Percentiles rank a stretch among this genome's conserved stretches.
phyloP scores from a whole-genome alignment of 1,140 invertebrate genomes.

The Bombus cullumanus region DNA sequence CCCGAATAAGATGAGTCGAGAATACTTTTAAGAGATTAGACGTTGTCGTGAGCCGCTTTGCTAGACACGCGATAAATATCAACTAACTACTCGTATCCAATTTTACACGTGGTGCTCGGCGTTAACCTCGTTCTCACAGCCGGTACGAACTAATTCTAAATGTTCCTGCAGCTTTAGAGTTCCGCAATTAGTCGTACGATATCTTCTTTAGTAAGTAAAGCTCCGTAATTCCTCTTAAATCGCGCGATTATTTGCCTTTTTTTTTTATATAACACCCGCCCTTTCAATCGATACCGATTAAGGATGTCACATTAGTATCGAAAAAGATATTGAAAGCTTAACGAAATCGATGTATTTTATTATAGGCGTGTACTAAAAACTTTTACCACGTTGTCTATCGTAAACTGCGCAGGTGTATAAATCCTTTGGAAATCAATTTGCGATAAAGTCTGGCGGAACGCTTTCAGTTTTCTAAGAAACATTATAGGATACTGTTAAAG shows the following conservation, averaged over 20 bases:
- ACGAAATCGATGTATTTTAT: not conserved
- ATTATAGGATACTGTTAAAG: not conserved
- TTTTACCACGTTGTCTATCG: not conserved
- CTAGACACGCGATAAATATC: constrained; percentile 21
- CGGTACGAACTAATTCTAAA: not conserved
- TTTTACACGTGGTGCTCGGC: constrained; percentile 8
- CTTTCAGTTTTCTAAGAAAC: not conserved
- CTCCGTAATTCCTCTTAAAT: not conserved
- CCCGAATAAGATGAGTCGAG: not conserved
- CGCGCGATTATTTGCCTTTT: not conserved
- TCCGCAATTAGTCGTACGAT: not conserved
- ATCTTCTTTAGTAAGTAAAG: not conserved
- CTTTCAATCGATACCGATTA: not conserved
- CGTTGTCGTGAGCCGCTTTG: not conserved
- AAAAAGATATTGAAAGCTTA: not conserved
- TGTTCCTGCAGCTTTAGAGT: not conserved
- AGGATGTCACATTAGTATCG: not conserved
- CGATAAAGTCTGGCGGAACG: not conserved
- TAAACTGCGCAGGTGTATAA: not conserved
- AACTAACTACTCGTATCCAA: constrained; percentile 16
- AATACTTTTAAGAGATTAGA: not conserved
- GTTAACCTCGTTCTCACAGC: not conserved
- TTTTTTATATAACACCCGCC: not conserved
- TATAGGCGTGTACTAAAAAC: not conserved
- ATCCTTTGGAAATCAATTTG: not conserved